phyloP scores from a whole-genome alignment of 1,140 invertebrate genomes.

The Drosophila pallidifrons region DNA sequence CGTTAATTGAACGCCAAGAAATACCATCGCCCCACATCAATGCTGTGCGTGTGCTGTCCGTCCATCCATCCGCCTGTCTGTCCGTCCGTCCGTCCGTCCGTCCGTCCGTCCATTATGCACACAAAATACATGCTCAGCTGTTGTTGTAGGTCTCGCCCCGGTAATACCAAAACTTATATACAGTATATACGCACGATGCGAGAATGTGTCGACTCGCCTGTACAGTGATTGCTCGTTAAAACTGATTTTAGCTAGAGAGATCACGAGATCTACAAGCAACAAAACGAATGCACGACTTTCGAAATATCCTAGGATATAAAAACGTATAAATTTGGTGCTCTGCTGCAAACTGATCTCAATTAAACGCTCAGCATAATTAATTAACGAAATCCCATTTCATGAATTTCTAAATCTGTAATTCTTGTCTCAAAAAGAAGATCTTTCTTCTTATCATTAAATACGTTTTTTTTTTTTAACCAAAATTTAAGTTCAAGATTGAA shows the following conservation, averaged over 20 bases:
- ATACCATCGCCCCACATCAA: conserved; percentile 44
- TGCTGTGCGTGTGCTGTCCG: conserved; percentile 5
- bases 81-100: conserved; percentile 7
- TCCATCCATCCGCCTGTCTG: conserved; percentile 2
- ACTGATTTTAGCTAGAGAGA: background rate
- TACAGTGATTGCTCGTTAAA: conserved; percentile 15
- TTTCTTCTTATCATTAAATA: no score
- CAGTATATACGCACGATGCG: background rate
- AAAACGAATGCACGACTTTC: no score
- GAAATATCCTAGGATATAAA: no score
- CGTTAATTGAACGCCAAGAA: conserved; percentile 75
- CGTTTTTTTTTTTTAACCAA: no score
- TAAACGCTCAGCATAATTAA: no score
- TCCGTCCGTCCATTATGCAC: conserved; percentile 17
- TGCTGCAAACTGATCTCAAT: no score
- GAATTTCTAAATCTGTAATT: no score
- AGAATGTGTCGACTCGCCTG: background rate
- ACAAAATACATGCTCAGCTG: conserved; percentile 65
- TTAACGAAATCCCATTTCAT: no score
- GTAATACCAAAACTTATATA: conserved; percentile 3
- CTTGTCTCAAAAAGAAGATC: no score
- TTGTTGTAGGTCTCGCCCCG: conserved; percentile 69
- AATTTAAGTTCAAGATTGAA: no score
- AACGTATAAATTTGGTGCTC: no score
- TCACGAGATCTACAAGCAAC: background rate